Percentiles rank a stretch among this genome's conserved stretches.
Conservation (phyloP, 1,140 invertebrate species). For the Drosophila pseudoobscura region DNA sequence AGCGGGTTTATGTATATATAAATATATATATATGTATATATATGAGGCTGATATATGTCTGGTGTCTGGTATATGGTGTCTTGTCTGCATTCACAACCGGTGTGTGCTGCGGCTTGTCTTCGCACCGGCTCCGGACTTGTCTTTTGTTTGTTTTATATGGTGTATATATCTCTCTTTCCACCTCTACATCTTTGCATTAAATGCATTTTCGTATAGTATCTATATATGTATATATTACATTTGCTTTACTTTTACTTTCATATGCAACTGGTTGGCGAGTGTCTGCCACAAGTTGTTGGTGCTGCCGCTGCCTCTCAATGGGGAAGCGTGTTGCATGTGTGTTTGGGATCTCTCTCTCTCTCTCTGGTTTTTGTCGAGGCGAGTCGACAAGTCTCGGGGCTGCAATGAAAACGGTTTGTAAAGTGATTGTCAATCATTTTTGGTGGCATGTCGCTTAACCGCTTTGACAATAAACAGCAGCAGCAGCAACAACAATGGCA, state of each 20-base stretch:
- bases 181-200: conserved; percentile 57
- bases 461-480: conserved; percentile 66
- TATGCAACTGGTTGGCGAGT: conserved; percentile 69
- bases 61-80: conserved; percentile 22
- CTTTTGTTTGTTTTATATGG: conserved; percentile 73
- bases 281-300: no score
- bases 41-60: conserved; percentile 15
- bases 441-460: conserved; percentile 77
- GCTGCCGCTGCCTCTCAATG: conserved; percentile 42
- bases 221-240: conserved; percentile 41
- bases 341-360: conserved; percentile 44
- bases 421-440: conserved; percentile 82
- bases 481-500: conserved; percentile 47
- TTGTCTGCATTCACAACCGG: conserved; percentile 70
- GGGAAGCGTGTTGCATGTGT: conserved; percentile 54
- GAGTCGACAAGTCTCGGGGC: conserved; percentile 37
- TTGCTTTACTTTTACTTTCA: conserved; percentile 81
- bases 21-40: conserved; percentile 14
- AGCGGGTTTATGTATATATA: conserved; percentile 40
- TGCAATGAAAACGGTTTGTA: conserved; percentile 73
- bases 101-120: conserved; percentile 54
- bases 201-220: conserved; percentile 45
- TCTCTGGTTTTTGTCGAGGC: conserved; percentile 17
- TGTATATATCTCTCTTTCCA: conserved; percentile 16
- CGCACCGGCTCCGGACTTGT: conserved; percentile 34